Evolutionary conservation across 2,797 vertebrate genomes (phyloP).

Genomic region (Molossus alvarezi): DNA sequence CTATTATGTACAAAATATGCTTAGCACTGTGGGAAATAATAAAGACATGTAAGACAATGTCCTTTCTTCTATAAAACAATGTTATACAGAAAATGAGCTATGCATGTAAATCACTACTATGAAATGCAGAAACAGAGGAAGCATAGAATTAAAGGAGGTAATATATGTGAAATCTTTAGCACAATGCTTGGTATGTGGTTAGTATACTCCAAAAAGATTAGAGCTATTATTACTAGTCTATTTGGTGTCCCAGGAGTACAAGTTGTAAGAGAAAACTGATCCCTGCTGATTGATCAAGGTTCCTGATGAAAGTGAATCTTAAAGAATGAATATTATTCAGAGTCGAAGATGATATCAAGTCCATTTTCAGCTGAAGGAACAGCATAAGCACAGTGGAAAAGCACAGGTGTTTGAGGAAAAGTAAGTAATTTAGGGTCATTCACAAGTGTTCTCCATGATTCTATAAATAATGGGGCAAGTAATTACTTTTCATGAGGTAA

Average conservation of each 20-base stretch:
- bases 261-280: conserved; percentile 35
- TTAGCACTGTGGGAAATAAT: background rate
- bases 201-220: background rate
- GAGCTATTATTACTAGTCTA: background rate
- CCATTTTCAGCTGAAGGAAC: background rate
- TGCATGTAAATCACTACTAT: background rate
- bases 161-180: conserved; percentile 58
- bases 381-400: background rate
- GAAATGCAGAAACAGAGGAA: background rate
- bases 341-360: conserved; percentile 14
- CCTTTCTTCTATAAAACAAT: background rate
- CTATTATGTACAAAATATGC: background rate
- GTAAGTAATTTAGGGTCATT: background rate
- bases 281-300: background rate
- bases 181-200: background rate
- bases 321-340: conserved; percentile 27
- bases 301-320: background rate
- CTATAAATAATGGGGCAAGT: background rate
- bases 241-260: background rate
- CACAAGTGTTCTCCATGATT: background rate
- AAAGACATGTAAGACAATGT: background rate
- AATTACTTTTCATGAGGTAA: conserved; percentile 18
- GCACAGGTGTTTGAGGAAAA: background rate
- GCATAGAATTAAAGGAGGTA: background rate
- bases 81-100: background rate